These are phyloP conservation scores for Ophonus ardosiacus DNA, from an alignment of 2,888 invertebrate genomes.

Conservation along the genomic window DNA sequence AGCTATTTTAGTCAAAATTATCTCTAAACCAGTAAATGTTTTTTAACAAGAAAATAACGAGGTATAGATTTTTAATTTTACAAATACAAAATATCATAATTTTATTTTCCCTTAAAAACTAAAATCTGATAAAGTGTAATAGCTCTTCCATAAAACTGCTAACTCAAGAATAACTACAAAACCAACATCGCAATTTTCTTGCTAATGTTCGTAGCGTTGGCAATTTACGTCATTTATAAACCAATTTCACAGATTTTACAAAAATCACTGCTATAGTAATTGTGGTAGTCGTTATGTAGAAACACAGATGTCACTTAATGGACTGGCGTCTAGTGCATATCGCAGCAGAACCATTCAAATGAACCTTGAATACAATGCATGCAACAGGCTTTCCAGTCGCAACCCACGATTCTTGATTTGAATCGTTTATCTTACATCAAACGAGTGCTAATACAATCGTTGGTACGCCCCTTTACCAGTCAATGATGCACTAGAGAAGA, in stretches of 20 bases:
- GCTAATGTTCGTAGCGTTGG: conserved; percentile 21
- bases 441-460: conserved; percentile 37
- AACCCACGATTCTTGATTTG: conserved; percentile 40
- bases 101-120: neutral
- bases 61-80: too few species aligned
- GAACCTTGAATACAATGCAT: conserved; percentile 56
- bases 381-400: conserved; percentile 50
- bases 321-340: conserved; percentile 43
- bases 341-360: conserved; percentile 15
- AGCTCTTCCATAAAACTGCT: neutral
- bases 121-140: neutral
- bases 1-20: too few species aligned
- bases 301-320: conserved; percentile 55
- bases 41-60: too few species aligned
- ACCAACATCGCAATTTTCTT: neutral
- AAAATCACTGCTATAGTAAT: conserved; percentile 12
- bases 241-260: conserved; percentile 24
- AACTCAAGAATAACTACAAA: neutral
- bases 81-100: too few species aligned
- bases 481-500: conserved; percentile 12
- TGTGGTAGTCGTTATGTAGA: conserved; percentile 38
- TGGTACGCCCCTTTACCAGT: conserved; percentile 31
- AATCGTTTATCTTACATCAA: conserved; percentile 44
- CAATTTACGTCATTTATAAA: conserved; percentile 27
- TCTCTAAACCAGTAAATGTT: too few species aligned